phyloP scores from a whole-genome alignment of 2,797 vertebrate species.

The Bovichtus diacanthus region DNA sequence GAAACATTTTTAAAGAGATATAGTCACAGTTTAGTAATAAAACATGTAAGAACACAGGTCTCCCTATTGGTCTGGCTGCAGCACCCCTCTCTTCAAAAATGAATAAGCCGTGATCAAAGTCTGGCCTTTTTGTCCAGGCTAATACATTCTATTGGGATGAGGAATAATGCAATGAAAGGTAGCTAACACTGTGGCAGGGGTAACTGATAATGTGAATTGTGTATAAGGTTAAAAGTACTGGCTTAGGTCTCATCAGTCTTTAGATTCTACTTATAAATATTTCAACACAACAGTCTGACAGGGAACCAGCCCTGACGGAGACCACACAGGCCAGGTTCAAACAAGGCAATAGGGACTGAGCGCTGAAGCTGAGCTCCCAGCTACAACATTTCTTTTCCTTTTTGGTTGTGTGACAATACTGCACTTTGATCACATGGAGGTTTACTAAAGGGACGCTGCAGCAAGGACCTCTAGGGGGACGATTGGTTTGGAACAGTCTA shows the following conservation, averaged over 20 bases:
- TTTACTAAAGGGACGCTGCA: slow-evolving; percentile 77
- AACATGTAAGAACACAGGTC: slow-evolving; percentile 81
- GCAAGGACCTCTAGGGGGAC: slow-evolving; percentile 69
- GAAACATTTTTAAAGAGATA: slow-evolving; percentile 84
- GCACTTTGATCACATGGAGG: slow-evolving; percentile 53
- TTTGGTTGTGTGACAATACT: slow-evolving; percentile 31
- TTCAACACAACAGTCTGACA: slow-evolving; percentile 53
- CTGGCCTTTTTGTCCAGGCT: slow-evolving; percentile 33
- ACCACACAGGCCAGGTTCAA: slow-evolving; percentile 54
- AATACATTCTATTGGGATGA: slow-evolving; percentile 75
- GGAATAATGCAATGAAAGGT: slow-evolving; percentile 34
- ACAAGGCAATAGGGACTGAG: slow-evolving; percentile 56
- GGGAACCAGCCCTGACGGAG: slow-evolving; percentile 84
- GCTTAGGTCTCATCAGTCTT: slow-evolving; percentile 28
- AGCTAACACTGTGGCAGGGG: slow-evolving; percentile 38
- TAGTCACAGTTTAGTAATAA: slow-evolving; percentile 89
- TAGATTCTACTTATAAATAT: slow-evolving; percentile 45
- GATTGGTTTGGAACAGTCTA: slow-evolving; percentile 78
- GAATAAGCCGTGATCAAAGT: slow-evolving; percentile 46
- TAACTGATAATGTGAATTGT: slow-evolving; percentile 24
- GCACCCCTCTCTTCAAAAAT: slow-evolving; percentile 66
- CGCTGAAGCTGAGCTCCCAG: slow-evolving; percentile 38
- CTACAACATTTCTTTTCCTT: slow-evolving; percentile 39
- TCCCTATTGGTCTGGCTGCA: slow-evolving; percentile 77
- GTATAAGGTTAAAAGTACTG: slow-evolving; percentile 38